phyloP scores from a whole-genome alignment of 2,797 vertebrate genomes.

The Adrianichthys oophorus region DNA sequence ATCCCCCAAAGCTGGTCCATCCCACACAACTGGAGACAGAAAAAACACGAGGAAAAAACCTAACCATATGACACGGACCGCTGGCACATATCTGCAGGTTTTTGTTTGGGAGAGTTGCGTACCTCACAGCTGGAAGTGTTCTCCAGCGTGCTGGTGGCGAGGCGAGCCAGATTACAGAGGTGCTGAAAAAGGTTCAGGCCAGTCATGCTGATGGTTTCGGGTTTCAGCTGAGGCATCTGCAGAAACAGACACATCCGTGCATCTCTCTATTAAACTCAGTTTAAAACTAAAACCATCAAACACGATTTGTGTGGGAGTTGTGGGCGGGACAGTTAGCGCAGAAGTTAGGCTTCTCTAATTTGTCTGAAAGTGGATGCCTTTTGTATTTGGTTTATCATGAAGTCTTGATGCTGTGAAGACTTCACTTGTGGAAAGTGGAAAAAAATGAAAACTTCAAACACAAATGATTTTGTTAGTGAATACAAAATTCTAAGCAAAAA shows the following conservation, averaged over 20 bases:
- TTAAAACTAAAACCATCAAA: background rate
- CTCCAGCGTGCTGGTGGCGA: constrained; percentile 95
- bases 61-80: no score
- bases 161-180: constrained; percentile 94
- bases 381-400: no score
- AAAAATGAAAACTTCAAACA: no score
- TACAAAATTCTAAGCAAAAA: no score
- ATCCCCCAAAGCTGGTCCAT: constrained; percentile 99
- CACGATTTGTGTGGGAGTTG: background rate
- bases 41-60: background rate
- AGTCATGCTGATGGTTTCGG: constrained; percentile 98
- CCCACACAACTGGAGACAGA: constrained; percentile 85
- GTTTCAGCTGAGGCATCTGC: constrained; percentile 97
- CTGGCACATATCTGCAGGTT: no score
- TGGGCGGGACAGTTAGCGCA: no score
- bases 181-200: constrained; percentile 98
- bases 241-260: background rate
- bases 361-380: no score
- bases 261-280: background rate
- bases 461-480: no score
- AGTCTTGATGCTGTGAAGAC: no score
- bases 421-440: no score
- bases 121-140: constrained; percentile 97
- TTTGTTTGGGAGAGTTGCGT: background rate
- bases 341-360: no score